Base-by-base conservation (phyloP, 2,888 invertebrate genomes). In the Drosophila acutilabella region DNA sequence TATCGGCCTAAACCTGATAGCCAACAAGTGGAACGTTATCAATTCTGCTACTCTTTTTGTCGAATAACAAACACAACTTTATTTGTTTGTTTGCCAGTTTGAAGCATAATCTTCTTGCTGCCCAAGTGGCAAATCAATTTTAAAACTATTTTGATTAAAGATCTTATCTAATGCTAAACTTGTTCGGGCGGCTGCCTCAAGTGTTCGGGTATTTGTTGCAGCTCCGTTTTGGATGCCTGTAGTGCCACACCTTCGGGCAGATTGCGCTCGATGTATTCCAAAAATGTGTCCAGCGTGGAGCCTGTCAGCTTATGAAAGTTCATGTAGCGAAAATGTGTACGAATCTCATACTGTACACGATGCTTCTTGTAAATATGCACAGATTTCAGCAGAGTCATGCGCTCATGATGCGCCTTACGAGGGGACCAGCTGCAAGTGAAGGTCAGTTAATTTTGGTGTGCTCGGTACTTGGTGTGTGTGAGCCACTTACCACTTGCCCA, bases 231-330 rank as follows among this genome's bases (percentile, higher is more conserved):
- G 2, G 97, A 96, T 1, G 96, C 95, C 93, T 98, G 98, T 92
- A 99, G 94, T 4, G 97, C 97, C 74, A 99, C 97, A 41, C 99
- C 99, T 94, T 99, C 99, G 0, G 99, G 99, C 59, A 99, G 94
- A 93, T 99, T 99, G 84, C 99, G 94, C 92, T 99, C 96, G 65
- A 99, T 95, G 91, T 99, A 99, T 93, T 99, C 99, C 57, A 99
- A 93, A 91, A 97, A 97, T 10, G 99, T 99, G 78, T 97, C 97
- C 51, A 98, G 96, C 11, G 99, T 99, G 4, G 98, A 98, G 0
- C 98, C 98, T 0, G 99, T 99, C 11, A 99, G 90, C 85, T 96
- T 94, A 83, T 96, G 95, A 30, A 98, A 94, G 85, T 96, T 95
- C 89, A 98, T 93, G 88, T 96, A 96, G 70, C 96, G 94, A 92